phyloP scores from a whole-genome alignment of 2,888 invertebrate species.

The Himalopsyche japonica region DNA sequence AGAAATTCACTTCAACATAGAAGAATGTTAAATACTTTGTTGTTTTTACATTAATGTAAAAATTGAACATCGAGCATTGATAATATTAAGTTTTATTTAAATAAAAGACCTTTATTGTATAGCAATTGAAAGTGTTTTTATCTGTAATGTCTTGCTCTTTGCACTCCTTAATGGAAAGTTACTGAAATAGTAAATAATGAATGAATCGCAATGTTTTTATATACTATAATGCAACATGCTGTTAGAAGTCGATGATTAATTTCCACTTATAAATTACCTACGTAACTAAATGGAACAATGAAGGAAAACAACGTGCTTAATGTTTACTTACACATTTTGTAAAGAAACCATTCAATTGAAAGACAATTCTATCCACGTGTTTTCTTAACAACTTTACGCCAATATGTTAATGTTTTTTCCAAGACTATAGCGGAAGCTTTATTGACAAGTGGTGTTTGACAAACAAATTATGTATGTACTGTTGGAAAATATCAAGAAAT shows the following conservation, averaged over 20 bases:
- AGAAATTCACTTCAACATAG: too few relatives aligned
- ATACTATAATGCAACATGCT: too few relatives aligned
- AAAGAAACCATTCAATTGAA: background rate
- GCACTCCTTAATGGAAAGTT: too few relatives aligned
- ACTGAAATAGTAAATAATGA: too few relatives aligned
- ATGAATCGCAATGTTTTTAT: too few relatives aligned
- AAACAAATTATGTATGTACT: background rate
- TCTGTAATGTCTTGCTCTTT: too few relatives aligned
- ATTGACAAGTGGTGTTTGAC: background rate
- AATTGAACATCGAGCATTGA: too few relatives aligned
- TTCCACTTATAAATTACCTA: background rate
- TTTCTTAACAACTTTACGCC: background rate
- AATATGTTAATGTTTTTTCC: background rate
- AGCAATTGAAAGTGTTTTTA: too few relatives aligned
- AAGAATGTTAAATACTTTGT: too few relatives aligned
- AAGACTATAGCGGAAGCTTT: background rate
- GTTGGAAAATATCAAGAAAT: background rate
- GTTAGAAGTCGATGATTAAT: background rate
- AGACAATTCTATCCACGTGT: background rate
- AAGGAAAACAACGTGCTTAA: background rate
- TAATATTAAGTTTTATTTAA: too few relatives aligned
- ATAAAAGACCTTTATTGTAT: too few relatives aligned
- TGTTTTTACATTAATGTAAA: too few relatives aligned
- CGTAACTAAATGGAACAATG: background rate
- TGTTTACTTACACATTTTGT: background rate